Percentiles rank a stretch among this genome's conserved stretches.
Evolutionary conservation across 2,113 vertebrate genomes (phyloP).

Genomic region (Oncorhynchus gorbuscha): DNA sequence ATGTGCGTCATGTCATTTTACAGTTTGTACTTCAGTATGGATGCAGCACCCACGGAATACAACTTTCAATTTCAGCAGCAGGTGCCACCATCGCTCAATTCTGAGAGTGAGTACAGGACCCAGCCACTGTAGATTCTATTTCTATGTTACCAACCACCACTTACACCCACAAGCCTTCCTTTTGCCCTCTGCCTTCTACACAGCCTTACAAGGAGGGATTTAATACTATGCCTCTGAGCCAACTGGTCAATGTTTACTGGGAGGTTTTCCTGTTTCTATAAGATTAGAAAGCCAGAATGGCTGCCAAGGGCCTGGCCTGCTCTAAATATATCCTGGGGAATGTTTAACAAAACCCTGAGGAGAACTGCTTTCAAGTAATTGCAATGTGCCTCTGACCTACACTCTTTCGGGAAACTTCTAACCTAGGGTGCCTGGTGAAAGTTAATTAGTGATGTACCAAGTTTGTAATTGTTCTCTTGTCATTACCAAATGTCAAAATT

Average conservation of each 20-base stretch:
- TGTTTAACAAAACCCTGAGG: conserved; percentile 14
- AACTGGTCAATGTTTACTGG: conserved; percentile 17
- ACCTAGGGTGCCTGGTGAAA: background rate
- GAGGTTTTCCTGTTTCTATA: conserved; percentile 7
- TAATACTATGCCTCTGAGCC: background rate
- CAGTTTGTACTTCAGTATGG: conserved; percentile 84
- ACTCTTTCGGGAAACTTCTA: background rate
- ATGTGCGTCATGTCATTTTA: background rate
- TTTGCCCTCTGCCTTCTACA: background rate
- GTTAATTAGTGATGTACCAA: background rate
- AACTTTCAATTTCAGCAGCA: conserved; percentile 57
- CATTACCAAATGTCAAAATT: background rate
- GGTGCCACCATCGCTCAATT: conserved; percentile 37
- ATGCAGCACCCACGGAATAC: conserved; percentile 76
- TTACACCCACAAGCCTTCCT: background rate
- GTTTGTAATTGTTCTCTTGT: background rate
- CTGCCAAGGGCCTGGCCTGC: background rate
- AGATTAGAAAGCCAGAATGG: background rate
- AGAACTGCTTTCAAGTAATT: conserved; percentile 25
- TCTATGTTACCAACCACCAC: background rate
- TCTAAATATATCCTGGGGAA: conserved; percentile 22
- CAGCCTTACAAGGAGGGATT: background rate
- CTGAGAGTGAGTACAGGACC: conserved; percentile 67
- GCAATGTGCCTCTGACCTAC: conserved; percentile 18
- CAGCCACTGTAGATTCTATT: background rate